These are phyloP conservation scores for Lochmaea capreae DNA, from an alignment of 2,888 invertebrate species.

Conservation along the genomic window DNA sequence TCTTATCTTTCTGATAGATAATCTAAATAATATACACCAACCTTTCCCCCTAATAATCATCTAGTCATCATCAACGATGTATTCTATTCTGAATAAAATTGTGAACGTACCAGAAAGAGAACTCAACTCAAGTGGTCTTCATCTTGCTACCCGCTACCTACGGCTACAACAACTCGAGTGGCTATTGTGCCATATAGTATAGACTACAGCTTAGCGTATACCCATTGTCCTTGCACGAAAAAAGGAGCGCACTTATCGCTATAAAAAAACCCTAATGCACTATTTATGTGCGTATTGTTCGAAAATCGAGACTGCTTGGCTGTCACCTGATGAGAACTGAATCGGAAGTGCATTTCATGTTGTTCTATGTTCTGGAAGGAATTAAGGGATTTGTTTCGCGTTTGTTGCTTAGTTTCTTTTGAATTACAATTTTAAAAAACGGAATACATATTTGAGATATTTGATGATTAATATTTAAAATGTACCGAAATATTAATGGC, in stretches of 20 bases:
- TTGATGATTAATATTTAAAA: no score
- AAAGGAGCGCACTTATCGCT: constrained; percentile 57
- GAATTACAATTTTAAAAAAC: background rate
- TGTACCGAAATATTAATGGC: no score
- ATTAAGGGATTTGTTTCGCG: constrained; percentile 7
- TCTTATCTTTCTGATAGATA: constrained; percentile 5
- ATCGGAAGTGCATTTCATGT: constrained; percentile 34
- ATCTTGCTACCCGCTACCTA: constrained; percentile 30
- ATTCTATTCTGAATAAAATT: constrained; percentile 21
- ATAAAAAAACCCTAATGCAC: constrained; percentile 58
- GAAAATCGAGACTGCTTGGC: constrained; percentile 27
- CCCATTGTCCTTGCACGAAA: constrained; percentile 53
- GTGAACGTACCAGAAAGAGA: constrained; percentile 22
- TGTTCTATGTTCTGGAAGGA: constrained; percentile 17
- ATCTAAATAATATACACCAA: constrained; percentile 8
- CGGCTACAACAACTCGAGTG: constrained; percentile 57
- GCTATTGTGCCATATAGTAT: constrained; percentile 51
- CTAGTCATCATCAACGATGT: constrained; percentile 21
- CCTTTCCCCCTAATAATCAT: constrained; percentile 13
- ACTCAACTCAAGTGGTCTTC: constrained; percentile 54
- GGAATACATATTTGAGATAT: no score
- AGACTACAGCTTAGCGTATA: constrained; percentile 41
- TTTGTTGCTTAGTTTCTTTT: constrained; percentile 9
- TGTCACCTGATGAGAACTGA: constrained; percentile 41
- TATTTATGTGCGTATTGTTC: constrained; percentile 55